Conservation (phyloP, 2,797 vertebrate species). For the Knipowitschia caucasica region DNA sequence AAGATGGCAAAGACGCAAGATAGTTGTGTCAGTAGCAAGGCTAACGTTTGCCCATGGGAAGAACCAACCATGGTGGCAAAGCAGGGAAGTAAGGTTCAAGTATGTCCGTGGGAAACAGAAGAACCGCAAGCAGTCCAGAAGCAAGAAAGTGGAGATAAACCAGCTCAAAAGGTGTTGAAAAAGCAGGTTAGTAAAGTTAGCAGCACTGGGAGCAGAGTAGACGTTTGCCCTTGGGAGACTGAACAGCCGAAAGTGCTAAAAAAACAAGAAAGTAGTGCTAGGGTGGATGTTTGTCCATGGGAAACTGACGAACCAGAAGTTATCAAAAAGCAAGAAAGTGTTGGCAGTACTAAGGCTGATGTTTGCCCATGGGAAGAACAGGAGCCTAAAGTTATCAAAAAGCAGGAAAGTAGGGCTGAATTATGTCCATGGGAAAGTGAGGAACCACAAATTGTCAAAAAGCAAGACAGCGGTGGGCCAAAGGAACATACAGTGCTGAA, state of each 20-base stretch:
- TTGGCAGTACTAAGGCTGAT: neutral
- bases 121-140: neutral
- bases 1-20: neutral
- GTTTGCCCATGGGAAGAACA: slow-evolving; percentile 22
- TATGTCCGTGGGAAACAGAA: neutral
- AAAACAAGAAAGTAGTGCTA: neutral
- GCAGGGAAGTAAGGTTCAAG: neutral
- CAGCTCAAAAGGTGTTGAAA: neutral
- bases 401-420: neutral
- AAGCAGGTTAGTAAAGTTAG: neutral
- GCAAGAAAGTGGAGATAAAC: neutral
- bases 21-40: neutral
- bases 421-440: slow-evolving; percentile 1
- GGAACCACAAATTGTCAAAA: neutral
- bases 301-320: neutral
- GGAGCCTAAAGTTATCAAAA: neutral
- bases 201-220: neutral
- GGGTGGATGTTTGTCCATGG: neutral
- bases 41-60: neutral
- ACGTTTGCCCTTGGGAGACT: slow-evolving; percentile 23
- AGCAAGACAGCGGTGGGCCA: neutral
- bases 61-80: neutral
- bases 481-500: slow-evolving; percentile 1
- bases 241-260: neutral
- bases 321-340: neutral